phyloP scores from a whole-genome alignment of 2,113 vertebrate genomes.

The Anseranas semipalmata region DNA sequence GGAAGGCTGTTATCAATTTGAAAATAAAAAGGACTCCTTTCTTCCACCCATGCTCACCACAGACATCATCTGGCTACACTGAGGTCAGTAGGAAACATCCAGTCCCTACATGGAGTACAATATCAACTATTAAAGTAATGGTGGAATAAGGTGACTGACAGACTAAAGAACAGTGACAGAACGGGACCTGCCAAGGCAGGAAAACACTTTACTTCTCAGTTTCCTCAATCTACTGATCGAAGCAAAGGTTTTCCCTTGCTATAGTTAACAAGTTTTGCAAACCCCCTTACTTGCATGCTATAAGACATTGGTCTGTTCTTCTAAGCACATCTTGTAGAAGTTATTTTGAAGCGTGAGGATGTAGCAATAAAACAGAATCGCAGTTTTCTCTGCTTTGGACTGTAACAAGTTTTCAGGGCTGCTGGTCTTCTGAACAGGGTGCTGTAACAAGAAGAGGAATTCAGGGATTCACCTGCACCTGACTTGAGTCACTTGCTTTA shows the following conservation, averaged over 20 bases:
- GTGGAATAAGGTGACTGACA: background rate
- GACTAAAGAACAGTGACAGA: background rate
- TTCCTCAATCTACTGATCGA: background rate
- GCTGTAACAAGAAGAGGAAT: background rate
- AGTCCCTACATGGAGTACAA: background rate
- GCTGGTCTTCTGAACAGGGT: background rate
- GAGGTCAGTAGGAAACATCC: background rate
- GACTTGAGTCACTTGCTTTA: slow-evolving; percentile 3
- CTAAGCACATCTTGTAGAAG: background rate
- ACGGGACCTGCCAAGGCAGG: background rate
- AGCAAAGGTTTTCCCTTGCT: background rate
- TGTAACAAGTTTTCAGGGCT: background rate
- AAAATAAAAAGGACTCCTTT: background rate
- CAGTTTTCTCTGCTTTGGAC: background rate
- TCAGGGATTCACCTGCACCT: background rate
- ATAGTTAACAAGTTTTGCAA: background rate
- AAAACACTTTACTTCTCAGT: background rate
- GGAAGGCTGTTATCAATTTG: background rate
- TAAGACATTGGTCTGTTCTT: background rate
- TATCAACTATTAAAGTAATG: background rate
- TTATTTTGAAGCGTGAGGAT: background rate
- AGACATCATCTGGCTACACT: background rate
- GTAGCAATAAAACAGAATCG: slow-evolving; percentile 19
- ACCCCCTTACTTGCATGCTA: background rate
- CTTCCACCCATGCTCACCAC: background rate